phyloP scores from a whole-genome alignment of 2,888 invertebrate species.

The Cremastobaeus sp. region DNA sequence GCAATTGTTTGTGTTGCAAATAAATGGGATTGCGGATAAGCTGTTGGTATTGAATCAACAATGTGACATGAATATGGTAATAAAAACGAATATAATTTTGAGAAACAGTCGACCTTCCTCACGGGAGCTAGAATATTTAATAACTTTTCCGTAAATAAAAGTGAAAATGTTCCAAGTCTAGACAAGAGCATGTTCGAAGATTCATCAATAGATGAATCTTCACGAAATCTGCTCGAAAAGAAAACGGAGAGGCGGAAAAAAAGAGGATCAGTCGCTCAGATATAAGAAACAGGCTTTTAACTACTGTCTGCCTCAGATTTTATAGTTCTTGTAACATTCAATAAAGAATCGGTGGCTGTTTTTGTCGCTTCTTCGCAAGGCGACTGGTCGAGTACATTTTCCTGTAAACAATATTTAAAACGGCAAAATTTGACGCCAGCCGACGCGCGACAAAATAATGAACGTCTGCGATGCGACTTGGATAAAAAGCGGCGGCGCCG shows the following conservation, averaged over 20 bases:
- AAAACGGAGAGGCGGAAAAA: not conserved
- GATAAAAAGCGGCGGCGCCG: conserved; percentile 33
- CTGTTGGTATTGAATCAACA: too few species aligned
- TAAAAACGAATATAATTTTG: too few species aligned
- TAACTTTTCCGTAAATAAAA: conserved; percentile 15
- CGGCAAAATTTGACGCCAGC: conserved; percentile 28
- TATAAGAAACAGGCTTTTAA: conserved; percentile 28
- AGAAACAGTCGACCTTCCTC: conserved; percentile 12
- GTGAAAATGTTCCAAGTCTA: conserved; percentile 23
- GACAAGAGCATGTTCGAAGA: not conserved
- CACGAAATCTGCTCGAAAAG: not conserved
- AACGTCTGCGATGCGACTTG: conserved; percentile 18
- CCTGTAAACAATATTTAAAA: conserved; percentile 30
- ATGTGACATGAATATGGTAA: too few species aligned
- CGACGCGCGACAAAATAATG: conserved; percentile 13
- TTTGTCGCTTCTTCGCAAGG: conserved; percentile 11
- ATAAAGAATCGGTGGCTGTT: conserved; percentile 21
- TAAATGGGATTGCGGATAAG: too few species aligned
- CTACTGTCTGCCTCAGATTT: conserved; percentile 37
- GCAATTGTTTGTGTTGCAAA: too few species aligned
- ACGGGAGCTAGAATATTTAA: conserved; percentile 25
- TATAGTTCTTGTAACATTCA: conserved; percentile 23
- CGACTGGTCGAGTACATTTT: conserved; percentile 2
- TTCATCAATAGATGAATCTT: not conserved
- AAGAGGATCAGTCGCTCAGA: too few species aligned